Evolutionary conservation across 2,888 invertebrate genomes (phyloP).

Genomic region (Sabatieria punctata): DNA sequence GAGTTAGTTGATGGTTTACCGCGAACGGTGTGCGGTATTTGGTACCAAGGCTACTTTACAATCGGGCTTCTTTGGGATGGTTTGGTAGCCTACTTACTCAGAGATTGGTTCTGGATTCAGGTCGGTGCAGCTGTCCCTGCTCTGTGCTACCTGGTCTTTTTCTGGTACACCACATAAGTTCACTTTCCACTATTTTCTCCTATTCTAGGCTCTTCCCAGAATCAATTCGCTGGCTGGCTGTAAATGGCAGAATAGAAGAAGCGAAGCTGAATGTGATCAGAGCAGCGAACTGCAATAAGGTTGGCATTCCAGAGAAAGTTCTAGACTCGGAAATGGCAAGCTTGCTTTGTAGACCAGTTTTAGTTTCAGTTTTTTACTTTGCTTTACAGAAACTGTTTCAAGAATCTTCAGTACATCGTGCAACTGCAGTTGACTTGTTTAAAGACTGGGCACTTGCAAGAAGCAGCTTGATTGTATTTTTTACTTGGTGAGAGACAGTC

Average conservation of each 20-base stretch:
- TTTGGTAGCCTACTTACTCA: slow-evolving; percentile 8
- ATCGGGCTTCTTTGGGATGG: slow-evolving; percentile 8
- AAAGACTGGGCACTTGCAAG: too few relatives aligned
- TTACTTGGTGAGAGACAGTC: too few relatives aligned
- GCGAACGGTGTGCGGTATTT: slow-evolving; percentile 8
- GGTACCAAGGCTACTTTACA: slow-evolving; percentile 5
- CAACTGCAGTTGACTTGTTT: too few relatives aligned
- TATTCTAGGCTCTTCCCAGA: slow-evolving; percentile 9
- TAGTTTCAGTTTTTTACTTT: too few relatives aligned
- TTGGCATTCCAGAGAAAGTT: not conserved
- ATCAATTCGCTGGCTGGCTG: slow-evolving; percentile 9
- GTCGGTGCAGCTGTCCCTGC: not conserved
- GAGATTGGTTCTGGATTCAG: slow-evolving; percentile 7
- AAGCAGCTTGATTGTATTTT: too few relatives aligned
- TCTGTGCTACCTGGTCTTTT: slow-evolving; percentile 4
- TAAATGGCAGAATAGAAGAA: slow-evolving; percentile 3
- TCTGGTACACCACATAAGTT: slow-evolving; percentile 3
- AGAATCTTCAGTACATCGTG: too few relatives aligned
- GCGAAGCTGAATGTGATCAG: slow-evolving; percentile 2
- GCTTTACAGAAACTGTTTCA: too few relatives aligned
- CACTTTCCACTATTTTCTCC: not conserved
- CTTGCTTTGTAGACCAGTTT: too few relatives aligned
- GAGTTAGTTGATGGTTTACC: slow-evolving; percentile 9
- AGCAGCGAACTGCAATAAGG: slow-evolving; percentile 1
- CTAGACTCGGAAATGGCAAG: too few relatives aligned